Evolutionary conservation across 2,888 invertebrate species (phyloP).

Genomic region (Oscheius sp.): DNA sequence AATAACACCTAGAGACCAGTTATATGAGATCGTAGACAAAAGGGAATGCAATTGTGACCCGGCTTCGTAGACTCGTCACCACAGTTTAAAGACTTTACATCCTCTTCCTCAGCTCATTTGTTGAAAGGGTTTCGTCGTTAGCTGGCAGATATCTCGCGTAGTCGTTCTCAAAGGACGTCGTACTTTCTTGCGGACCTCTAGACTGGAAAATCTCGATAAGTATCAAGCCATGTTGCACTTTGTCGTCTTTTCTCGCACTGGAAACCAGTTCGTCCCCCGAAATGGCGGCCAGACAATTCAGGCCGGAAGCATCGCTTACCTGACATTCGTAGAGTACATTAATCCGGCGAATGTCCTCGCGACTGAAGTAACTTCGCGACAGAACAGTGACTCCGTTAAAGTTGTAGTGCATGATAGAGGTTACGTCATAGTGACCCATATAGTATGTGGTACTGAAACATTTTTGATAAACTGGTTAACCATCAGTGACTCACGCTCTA

Average conservation of each 20-base stretch:
- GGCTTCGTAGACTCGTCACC: neutral
- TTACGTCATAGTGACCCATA: constrained; percentile 55
- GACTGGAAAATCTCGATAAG: constrained; percentile 8
- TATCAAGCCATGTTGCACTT: constrained; percentile 2
- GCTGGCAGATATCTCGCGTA: constrained; percentile 14
- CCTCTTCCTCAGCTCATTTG: constrained; percentile 27
- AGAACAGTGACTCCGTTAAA: constrained; percentile 48
- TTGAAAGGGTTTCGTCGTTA: constrained; percentile 2
- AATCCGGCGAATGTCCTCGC: constrained; percentile 49
- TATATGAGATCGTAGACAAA: constrained; percentile 3
- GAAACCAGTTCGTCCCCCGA: constrained; percentile 8
- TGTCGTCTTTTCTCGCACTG: neutral
- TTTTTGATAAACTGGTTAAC: neutral
- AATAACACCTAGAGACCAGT: constrained; percentile 23
- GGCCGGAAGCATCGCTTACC: constrained; percentile 24
- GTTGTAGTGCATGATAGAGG: constrained; percentile 64
- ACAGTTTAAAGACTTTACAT: neutral
- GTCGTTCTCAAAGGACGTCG: constrained; percentile 12
- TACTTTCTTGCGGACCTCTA: constrained; percentile 22
- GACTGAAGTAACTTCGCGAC: constrained; percentile 45
- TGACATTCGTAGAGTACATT: constrained; percentile 56
- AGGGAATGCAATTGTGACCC: constrained; percentile 12
- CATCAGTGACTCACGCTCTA: constrained; percentile 27
- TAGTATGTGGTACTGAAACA: constrained; percentile 44
- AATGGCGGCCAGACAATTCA: constrained; percentile 19